Percentiles rank a stretch among this genome's conserved stretches.
phyloP scores from a whole-genome alignment of 2,113 vertebrate genomes.

The Nannospalax galili region DNA sequence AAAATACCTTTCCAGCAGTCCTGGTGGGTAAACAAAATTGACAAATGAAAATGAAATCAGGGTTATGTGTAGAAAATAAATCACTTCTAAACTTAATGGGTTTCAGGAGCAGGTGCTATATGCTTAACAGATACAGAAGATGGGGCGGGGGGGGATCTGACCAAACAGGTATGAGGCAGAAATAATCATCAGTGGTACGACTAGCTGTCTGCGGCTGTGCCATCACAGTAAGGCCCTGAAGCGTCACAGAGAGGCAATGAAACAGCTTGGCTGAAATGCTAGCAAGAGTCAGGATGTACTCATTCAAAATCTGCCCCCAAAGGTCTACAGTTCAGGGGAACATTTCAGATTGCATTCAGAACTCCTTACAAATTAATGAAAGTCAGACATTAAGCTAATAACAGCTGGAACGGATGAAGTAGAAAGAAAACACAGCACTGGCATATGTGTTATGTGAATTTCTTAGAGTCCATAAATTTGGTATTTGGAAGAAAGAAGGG shows the following conservation, averaged over 20 bases:
- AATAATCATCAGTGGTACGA: not conserved
- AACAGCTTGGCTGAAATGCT: not conserved
- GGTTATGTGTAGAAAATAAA: not conserved
- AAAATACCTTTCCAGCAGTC: not conserved
- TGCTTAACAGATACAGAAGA: not conserved
- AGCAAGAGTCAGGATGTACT: not conserved
- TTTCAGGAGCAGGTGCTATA: not conserved
- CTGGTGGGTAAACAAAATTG: not conserved
- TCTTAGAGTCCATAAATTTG: constrained; percentile 76
- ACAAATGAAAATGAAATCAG: not conserved
- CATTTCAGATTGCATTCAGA: constrained; percentile 52
- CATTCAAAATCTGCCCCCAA: not conserved
- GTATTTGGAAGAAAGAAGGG: constrained; percentile 70
- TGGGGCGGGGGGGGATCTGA: not conserved
- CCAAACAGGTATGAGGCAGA: not conserved
- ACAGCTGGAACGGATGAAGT: constrained; percentile 73
- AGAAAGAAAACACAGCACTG: constrained; percentile 56
- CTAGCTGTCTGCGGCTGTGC: rapidly evolving
- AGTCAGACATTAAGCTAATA: constrained; percentile 72
- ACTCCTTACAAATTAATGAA: constrained; percentile 71
- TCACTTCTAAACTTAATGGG: not conserved
- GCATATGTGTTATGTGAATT: constrained; percentile 63
- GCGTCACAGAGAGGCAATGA: not conserved
- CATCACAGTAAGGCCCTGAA: not conserved
- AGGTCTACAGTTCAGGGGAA: constrained; percentile 52